These are phyloP conservation scores for Ischnura elegans DNA, from an alignment of 2,888 invertebrate genomes.

Conservation along the genomic window DNA sequence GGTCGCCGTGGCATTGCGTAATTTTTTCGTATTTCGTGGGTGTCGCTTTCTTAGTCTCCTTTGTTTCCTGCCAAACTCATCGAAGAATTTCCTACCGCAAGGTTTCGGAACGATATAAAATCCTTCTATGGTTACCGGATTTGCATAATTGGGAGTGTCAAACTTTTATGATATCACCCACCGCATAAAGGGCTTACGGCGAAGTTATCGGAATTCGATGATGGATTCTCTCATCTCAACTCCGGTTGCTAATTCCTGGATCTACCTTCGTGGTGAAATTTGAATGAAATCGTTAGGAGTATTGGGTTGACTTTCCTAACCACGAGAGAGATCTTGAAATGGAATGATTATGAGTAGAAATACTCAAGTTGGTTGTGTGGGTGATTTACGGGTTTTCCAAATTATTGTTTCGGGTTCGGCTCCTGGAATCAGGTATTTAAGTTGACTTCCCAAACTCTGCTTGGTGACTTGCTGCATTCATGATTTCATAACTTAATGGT, in stretches of 20 bases:
- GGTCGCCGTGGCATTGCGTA: neutral
- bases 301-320: too few relatives aligned
- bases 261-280: neutral
- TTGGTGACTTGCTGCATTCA: too few relatives aligned
- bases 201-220: neutral
- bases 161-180: neutral
- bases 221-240: neutral
- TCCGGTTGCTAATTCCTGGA: neutral
- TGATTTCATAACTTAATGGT: too few relatives aligned
- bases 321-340: too few relatives aligned
- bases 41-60: neutral
- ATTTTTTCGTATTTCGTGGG: neutral
- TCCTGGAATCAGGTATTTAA: too few relatives aligned
- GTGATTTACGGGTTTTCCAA: too few relatives aligned
- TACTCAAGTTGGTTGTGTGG: neutral
- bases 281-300: neutral
- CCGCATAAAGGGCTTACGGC: neutral
- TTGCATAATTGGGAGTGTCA: neutral
- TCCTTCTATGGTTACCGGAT: neutral
- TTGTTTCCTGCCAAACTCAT: neutral
- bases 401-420: too few relatives aligned
- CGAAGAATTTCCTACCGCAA: neutral
- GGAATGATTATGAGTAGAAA: too few relatives aligned
- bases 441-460: too few relatives aligned
- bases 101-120: neutral